Percentiles rank a stretch among this genome's conserved stretches.
These are phyloP conservation scores for Dryocosmus kuriphilus DNA, from an alignment of 2,888 invertebrate species.

Conservation along the genomic window DNA sequence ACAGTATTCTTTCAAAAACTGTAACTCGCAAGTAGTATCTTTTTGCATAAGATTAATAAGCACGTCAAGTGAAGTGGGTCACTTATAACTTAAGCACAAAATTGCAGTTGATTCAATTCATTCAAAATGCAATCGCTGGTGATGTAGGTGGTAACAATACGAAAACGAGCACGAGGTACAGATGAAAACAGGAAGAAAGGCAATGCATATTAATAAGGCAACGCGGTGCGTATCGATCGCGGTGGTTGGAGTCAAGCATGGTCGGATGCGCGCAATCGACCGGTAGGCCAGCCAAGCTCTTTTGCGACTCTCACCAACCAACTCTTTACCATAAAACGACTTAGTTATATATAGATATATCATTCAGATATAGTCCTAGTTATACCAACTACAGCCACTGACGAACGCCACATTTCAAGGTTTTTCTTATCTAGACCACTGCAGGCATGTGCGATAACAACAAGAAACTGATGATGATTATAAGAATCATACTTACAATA, in stretches of 20 bases:
- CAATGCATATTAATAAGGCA: constrained; percentile 47
- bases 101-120: not conserved
- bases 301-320: constrained; percentile 10
- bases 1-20: too few species aligned
- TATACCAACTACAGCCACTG: constrained; percentile 2
- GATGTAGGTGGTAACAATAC: not conserved
- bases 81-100: not conserved
- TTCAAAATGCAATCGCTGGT: constrained; percentile 13
- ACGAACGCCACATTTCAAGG: constrained; percentile 26
- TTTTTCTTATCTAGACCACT: constrained; percentile 1
- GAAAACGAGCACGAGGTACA: constrained; percentile 35
- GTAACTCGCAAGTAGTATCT: not conserved
- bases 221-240: constrained; percentile 49
- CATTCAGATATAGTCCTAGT: not conserved
- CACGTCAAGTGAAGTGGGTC: not conserved
- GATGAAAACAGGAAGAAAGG: constrained; percentile 43
- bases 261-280: constrained; percentile 45
- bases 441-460: constrained; percentile 47
- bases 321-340: constrained; percentile 40
- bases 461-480: not conserved
- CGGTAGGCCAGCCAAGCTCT: constrained; percentile 19
- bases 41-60: not conserved
- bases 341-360: constrained; percentile 40
- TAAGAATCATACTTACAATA: not conserved
- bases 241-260: constrained; percentile 32